phyloP scores from a whole-genome alignment of 2,888 invertebrate species.

The Drosophila demipolita region DNA sequence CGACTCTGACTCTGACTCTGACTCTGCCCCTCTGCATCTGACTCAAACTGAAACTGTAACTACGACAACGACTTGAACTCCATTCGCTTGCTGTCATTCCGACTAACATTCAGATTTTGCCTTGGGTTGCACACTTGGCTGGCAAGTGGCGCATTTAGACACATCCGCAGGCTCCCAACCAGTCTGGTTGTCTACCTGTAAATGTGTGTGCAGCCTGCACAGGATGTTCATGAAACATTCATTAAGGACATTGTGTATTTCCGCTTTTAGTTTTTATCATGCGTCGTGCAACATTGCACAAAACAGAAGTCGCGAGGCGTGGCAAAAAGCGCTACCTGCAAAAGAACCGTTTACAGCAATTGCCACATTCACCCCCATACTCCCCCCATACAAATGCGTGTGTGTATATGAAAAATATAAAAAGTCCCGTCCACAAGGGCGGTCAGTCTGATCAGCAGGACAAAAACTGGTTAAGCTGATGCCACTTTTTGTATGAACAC shows the following conservation, averaged over 20 bases:
- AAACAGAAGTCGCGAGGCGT: constrained; percentile 20
- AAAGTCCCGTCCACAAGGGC: constrained; percentile 12
- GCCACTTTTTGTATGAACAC: constrained; percentile 19
- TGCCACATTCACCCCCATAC: not conserved
- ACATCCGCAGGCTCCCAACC: constrained; percentile 16
- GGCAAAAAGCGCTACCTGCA: constrained; percentile 26
- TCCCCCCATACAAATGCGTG: no score
- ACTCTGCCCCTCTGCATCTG: not conserved
- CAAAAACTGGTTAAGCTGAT: constrained; percentile 22
- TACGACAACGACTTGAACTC: constrained; percentile 7
- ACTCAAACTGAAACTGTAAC: not conserved
- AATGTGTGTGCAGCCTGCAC: constrained; percentile 16
- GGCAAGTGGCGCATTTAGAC: constrained; percentile 54
- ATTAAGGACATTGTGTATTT: constrained; percentile 81
- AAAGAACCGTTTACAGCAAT: constrained; percentile 34
- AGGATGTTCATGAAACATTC: constrained; percentile 83
- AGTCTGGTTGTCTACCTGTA: not conserved
- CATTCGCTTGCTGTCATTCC: not conserved
- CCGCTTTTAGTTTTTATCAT: constrained; percentile 69
- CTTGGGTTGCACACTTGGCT: constrained; percentile 25
- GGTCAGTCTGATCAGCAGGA: constrained; percentile 31
- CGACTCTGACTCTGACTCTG: not conserved
- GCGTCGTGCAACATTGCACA: constrained; percentile 29
- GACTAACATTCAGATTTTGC: constrained; percentile 9
- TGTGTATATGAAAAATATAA: not conserved